A percentile compares a stretch with the other conserved stretches of the same genome.
phyloP scores from a whole-genome alignment of 2,797 vertebrate species.

The Sebastes oblongus region DNA sequence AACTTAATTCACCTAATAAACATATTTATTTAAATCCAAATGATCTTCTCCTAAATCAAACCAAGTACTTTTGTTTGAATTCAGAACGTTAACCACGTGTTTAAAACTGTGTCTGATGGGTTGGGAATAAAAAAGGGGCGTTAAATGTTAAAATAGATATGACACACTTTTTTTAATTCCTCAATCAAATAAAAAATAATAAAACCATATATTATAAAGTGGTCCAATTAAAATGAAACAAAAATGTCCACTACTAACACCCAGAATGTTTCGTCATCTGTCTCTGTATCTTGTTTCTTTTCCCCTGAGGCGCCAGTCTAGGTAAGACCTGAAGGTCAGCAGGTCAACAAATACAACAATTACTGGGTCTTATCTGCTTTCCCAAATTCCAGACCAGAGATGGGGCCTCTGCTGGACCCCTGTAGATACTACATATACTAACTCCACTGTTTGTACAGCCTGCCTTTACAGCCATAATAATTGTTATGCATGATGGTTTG shows the following conservation, averaged over 20 bases:
- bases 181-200: background rate
- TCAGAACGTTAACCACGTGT: no score
- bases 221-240: background rate
- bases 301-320: background rate
- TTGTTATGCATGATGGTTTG: background rate
- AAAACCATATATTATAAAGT: background rate
- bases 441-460: constrained; percentile 14
- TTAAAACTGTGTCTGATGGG: no score
- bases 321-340: constrained; percentile 11
- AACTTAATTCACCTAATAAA: no score
- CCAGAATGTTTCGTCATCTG: background rate
- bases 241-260: background rate
- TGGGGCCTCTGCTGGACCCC: background rate
- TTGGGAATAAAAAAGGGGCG: no score
- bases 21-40: no score
- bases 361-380: constrained; percentile 40
- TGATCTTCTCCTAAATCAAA: no score
- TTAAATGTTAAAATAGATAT: no score
- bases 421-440: background rate
- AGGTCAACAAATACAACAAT: constrained; percentile 54
- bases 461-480: background rate
- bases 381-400: constrained; percentile 4
- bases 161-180: background rate
- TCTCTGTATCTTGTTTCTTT: background rate
- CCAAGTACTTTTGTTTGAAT: no score